Evolutionary conservation across 2,888 invertebrate species (phyloP).

Genomic region (Athalia rosae): DNA sequence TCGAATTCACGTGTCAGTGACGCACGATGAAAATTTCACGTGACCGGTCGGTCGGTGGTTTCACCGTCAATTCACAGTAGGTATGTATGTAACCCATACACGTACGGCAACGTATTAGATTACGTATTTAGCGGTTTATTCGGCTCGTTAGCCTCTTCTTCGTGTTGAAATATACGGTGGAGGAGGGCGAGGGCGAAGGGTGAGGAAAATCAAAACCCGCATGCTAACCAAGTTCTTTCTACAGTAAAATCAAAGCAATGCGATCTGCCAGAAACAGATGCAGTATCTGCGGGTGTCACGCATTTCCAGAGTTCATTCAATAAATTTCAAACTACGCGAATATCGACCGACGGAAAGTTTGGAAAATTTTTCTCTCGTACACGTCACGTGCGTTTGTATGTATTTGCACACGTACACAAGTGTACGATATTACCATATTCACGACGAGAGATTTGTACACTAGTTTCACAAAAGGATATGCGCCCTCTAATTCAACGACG

Average conservation of each 20-base stretch:
- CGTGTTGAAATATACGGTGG: background rate
- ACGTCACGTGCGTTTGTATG: background rate
- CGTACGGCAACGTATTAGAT: background rate
- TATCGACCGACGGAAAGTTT: too few species aligned
- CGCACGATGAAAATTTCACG: too few species aligned
- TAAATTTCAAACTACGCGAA: background rate
- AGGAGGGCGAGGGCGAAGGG: too few species aligned
- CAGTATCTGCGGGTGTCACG: conserved; percentile 29
- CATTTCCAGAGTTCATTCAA: background rate
- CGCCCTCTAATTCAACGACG: background rate
- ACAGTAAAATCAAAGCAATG: too few species aligned
- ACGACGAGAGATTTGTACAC: conserved; percentile 1
- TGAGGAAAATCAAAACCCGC: conserved; percentile 9
- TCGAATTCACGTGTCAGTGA: too few species aligned
- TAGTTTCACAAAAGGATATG: conserved; percentile 4
- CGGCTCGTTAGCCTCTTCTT: conserved; percentile 17
- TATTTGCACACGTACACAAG: too few species aligned
- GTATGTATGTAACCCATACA: background rate
- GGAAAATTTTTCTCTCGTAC: too few species aligned
- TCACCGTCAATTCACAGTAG: background rate
- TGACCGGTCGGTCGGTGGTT: too few species aligned
- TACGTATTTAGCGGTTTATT: conserved; percentile 31
- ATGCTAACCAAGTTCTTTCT: background rate
- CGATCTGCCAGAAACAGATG: conserved; percentile 2
- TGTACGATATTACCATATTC: background rate